These are phyloP conservation scores for Pseudomugil tenellus DNA, from an alignment of 2,797 vertebrate genomes.

Conservation along the genomic window DNA sequence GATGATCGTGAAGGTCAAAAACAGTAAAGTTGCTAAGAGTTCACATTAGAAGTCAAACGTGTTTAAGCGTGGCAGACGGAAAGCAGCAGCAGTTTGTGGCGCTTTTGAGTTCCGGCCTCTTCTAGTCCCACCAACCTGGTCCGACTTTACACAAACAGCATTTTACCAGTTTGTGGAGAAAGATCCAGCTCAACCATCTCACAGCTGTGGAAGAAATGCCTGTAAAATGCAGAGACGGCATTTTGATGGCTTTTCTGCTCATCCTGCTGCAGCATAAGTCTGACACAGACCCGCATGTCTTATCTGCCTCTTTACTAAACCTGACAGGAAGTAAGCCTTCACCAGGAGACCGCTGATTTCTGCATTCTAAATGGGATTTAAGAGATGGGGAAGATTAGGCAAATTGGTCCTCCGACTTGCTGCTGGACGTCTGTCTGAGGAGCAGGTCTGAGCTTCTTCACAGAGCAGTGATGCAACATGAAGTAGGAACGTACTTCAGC, in stretches of 20 bases:
- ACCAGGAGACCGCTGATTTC: neutral
- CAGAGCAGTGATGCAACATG: too few relatives aligned
- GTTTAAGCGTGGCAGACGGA: neutral
- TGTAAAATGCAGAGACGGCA: neutral
- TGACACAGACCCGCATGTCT: neutral
- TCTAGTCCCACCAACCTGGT: neutral
- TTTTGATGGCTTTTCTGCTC: neutral
- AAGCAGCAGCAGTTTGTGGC: neutral
- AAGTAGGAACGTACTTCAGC: too few relatives aligned
- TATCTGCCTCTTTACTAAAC: neutral
- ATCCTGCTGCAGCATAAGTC: neutral
- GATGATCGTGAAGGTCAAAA: neutral
- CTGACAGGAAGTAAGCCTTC: neutral
- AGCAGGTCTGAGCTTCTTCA: neutral
- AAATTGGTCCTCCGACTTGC: conserved; percentile 1
- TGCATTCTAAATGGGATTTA: neutral
- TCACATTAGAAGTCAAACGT: neutral
- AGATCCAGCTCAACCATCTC: neutral
- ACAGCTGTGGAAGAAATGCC: neutral
- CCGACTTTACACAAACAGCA: neutral
- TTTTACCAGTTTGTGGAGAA: too few relatives aligned
- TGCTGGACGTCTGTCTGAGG: conserved; percentile 1
- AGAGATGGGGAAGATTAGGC: neutral
- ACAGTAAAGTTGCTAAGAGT: neutral
- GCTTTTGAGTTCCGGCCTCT: neutral